These are phyloP conservation scores for Tromatobia lineatoria DNA, from an alignment of 2,888 invertebrate species.

Conservation along the genomic window DNA sequence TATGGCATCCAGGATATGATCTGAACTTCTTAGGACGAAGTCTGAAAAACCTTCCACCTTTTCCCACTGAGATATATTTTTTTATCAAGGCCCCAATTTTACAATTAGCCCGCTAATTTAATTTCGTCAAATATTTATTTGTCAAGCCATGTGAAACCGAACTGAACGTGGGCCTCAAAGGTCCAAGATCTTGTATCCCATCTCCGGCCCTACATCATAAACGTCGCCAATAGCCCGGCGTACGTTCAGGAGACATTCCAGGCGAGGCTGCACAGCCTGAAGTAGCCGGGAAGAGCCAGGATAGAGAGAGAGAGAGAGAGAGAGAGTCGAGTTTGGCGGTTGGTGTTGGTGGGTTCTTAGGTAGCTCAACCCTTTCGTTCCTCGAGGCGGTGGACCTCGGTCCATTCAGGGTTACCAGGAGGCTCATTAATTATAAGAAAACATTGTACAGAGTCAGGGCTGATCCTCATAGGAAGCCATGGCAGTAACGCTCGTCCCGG, in stretches of 20 bases:
- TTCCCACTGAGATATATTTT: no score
- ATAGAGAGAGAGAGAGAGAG: conserved; percentile 72
- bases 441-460: conserved; percentile 76
- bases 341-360: conserved; percentile 71
- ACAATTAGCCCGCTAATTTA: neutral
- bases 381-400: conserved; percentile 79
- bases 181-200: conserved; percentile 70
- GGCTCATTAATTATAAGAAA: conserved; percentile 84
- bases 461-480: conserved; percentile 27
- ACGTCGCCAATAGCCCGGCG: conserved; percentile 76
- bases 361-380: conserved; percentile 74
- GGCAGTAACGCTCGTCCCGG: conserved; percentile 42
- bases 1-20: no score
- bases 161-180: conserved; percentile 26
- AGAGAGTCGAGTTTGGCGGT: conserved; percentile 71
- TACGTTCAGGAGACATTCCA: conserved; percentile 77
- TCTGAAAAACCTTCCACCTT: no score
- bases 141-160: neutral
- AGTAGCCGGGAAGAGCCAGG: conserved; percentile 70
- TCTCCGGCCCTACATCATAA: conserved; percentile 72
- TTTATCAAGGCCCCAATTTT: no score
- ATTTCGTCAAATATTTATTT: conserved; percentile 19
- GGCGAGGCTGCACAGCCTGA: conserved; percentile 71
- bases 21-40: no score
- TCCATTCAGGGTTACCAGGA: conserved; percentile 76